Evolutionary conservation across 2,888 invertebrate species (phyloP), one percentile per base, ranked within the genome.

Genomic region (Yponomeuta cagnagella): DNA sequence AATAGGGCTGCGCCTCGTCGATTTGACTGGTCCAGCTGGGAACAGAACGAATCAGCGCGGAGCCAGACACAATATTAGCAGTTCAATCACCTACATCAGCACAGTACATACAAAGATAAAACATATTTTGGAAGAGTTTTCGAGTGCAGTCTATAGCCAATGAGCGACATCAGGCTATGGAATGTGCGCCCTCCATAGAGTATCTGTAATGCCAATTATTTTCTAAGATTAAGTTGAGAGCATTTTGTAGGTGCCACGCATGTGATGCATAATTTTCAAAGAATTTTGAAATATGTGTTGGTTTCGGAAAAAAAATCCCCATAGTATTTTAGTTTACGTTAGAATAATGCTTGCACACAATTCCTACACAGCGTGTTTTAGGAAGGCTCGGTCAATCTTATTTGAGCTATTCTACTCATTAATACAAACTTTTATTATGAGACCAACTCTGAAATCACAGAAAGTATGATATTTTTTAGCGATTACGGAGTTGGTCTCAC

Each of bases 21-120:
- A 65, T 33, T 65, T 65, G 10, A 3, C 23, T 30, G 65, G 65
- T 33, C 65, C 65, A 65, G 65, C 65, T 65, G 65, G 30, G 65
- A 65, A 65, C 65, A 65, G 65, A 65, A 65, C 12, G 23, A 31
- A 65, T 65, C 33, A 65, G 33, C 65, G 65, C 65, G 31, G 33
- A 65, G 65, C 65, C 65, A 65, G 65, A 33, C 65, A 65, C 65
- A 65, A 33, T 33, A 65, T 65, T 65, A 65, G 65, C 65, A 33
- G 10, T 65, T 65, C 65, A 65, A 65, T 65, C 33, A 65, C 31
- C 65, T 31, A n/a, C n/a, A 63, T 43, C 52, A 58, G 33, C 65
- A 65, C 23, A 65, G 3, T 12, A 12, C 23, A 65, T 2, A 65
- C 5, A 30, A 33, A 31, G 10, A 30, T 10, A 30, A 30, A 33